Base-by-base conservation (phyloP, 2,113 vertebrate genomes). In the Mirounga angustirostris region DNA sequence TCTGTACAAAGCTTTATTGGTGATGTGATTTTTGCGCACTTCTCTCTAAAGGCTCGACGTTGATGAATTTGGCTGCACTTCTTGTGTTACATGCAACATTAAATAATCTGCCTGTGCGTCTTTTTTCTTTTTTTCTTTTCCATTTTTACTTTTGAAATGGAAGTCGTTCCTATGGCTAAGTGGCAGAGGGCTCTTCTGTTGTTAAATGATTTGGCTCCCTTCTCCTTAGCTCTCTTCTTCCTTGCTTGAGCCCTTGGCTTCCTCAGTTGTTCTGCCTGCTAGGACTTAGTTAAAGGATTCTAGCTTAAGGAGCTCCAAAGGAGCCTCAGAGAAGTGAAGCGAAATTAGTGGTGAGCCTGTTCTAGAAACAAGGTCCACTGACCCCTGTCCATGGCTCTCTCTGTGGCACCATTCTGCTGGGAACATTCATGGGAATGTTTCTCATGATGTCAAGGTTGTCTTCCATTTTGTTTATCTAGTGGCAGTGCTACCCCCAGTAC, bases 41-140 rank as follows among this genome's bases (percentile, higher is more conserved):
- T 97, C 67, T 97, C 83, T 93, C 54, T 94, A 80, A 95, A 94
- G 56, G 6, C 58, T 93, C 73, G 56, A 94, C 63, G 21, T 92
- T 98, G 96, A 95, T 97, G 46, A 95, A 93, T 97, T 90, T 97
- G 63, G 54, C 86, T 97, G 59, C 7, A 84, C 26, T 95, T 97
- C 56, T 86, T 79, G 6, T 93, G 82, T n/a, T 76, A 86, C 28
- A n/a, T 93, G 22, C 43, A 87, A 40, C 79, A 91, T 93, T 95
- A 91, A 95, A 97, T 71, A 86, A 98, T 91, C 22, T 96, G 59
- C 88, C 26, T 96, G 0, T 94, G 67, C 95, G 59, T 93, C 50
- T 83, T 76, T 92, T 82, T 63, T 13, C 28, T 67, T 89, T 67
- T 82, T 74, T 95, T 74, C 18, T 78, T 95, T 97, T 92, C 19